Evolutionary conservation across 2,888 invertebrate genomes (phyloP).

Genomic region (Chloroclysta siterata): DNA sequence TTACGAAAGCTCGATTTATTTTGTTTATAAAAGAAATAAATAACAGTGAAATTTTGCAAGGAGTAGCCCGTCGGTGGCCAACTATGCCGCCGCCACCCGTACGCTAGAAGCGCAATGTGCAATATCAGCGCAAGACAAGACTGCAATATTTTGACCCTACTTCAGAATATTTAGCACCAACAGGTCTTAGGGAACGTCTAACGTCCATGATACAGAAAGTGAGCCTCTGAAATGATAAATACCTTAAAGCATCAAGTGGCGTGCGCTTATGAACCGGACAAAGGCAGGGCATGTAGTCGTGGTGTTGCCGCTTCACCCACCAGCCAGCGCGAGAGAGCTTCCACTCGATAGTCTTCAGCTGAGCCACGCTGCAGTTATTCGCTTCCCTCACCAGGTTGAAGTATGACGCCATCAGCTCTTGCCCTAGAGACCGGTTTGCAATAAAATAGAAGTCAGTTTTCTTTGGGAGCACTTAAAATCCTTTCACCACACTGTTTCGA

Average conservation of each 20-base stretch:
- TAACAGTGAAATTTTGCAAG: too few species aligned
- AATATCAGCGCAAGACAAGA: too few species aligned
- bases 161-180: too few species aligned
- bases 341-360: constrained; percentile 77
- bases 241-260: constrained; percentile 71
- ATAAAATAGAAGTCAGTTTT: too few species aligned
- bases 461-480: too few species aligned
- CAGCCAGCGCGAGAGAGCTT: constrained; percentile 72
- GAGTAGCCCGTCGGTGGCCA: too few species aligned
- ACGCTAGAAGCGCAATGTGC: too few species aligned
- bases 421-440: constrained; percentile 65
- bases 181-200: too few species aligned
- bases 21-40: not conserved
- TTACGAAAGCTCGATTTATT: not conserved
- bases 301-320: constrained; percentile 66
- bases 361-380: constrained; percentile 61
- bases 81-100: too few species aligned
- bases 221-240: constrained; percentile 17
- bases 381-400: constrained; percentile 69
- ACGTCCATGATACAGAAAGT: too few species aligned
- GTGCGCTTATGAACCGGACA: constrained; percentile 69
- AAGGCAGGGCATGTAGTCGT: constrained; percentile 64
- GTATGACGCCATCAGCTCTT: constrained; percentile 78
- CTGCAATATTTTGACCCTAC: too few species aligned
- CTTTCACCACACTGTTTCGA: too few species aligned